Conservation (phyloP, 2,113 vertebrate genomes). For the Bujurquina vittata region DNA sequence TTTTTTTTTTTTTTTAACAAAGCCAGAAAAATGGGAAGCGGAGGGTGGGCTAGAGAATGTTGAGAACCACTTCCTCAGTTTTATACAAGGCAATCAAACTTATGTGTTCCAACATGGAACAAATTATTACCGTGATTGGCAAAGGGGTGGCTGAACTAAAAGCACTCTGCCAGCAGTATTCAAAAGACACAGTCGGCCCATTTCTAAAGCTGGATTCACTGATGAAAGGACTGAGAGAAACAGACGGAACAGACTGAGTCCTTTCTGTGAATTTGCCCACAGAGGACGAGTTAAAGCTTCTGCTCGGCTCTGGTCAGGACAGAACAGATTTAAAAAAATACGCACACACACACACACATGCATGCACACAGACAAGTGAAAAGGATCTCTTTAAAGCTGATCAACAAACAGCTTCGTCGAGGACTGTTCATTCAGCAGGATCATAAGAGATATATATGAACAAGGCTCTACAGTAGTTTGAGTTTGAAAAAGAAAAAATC, state of each 20-base stretch:
- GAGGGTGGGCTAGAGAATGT: not conserved
- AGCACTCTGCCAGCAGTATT: slow-evolving; percentile 20
- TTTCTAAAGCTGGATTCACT: slow-evolving; percentile 19
- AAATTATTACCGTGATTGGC: slow-evolving; percentile 45
- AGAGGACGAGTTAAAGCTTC: slow-evolving; percentile 49
- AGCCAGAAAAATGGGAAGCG: no score
- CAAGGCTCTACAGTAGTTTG: not conserved
- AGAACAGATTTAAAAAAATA: not conserved
- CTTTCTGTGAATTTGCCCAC: slow-evolving; percentile 23
- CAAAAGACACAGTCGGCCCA: slow-evolving; percentile 49
- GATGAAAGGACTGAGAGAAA: slow-evolving; percentile 40
- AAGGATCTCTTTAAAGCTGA: slow-evolving; percentile 15
- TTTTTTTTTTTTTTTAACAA: no score
- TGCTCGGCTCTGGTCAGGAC: slow-evolving; percentile 15
- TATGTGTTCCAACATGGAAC: slow-evolving; percentile 72
- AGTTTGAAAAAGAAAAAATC: not conserved
- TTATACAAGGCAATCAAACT: slow-evolving; percentile 13
- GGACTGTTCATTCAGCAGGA: slow-evolving; percentile 5
- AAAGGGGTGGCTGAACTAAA: slow-evolving; percentile 8
- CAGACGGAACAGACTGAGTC: not conserved
- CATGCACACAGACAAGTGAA: not conserved
- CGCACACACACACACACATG: slow-evolving; percentile 27
- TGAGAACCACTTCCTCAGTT: slow-evolving; percentile 1
- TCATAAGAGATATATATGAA: not conserved
- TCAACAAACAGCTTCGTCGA: slow-evolving; percentile 25